phyloP scores from a whole-genome alignment of 2,113 vertebrate species.

The Casuarius casuarius region DNA sequence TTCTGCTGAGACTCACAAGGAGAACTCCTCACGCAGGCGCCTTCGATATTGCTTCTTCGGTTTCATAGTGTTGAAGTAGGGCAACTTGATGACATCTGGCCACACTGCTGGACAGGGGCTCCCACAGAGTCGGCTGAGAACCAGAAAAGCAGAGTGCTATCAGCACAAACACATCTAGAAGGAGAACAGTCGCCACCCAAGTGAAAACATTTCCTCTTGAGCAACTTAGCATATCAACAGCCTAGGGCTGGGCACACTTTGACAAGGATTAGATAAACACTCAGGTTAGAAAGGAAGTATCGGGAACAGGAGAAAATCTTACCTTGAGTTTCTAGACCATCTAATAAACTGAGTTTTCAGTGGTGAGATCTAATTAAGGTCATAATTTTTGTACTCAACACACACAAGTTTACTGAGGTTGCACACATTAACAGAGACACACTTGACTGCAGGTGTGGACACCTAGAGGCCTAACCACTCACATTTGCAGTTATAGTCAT shows the following conservation, averaged over 20 bases:
- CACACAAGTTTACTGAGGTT: not conserved
- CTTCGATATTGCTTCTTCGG: conserved; percentile 98
- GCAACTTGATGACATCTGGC: conserved; percentile 98
- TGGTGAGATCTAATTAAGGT: accelerated
- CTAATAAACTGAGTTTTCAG: not conserved
- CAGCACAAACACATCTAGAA: accelerated
- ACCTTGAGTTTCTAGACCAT: not conserved
- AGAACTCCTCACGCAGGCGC: conserved; percentile 94
- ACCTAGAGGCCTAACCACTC: not conserved
- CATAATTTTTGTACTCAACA: not conserved
- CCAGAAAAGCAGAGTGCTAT: not conserved
- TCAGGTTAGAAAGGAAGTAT: not conserved
- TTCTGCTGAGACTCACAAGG: conserved; percentile 83
- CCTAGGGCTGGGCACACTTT: not conserved
- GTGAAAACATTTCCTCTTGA: not conserved
- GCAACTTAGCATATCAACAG: not conserved
- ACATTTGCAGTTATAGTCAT: not conserved
- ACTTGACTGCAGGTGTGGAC: accelerated
- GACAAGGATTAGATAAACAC: accelerated
- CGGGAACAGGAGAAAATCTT: not conserved
- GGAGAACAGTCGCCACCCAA: not conserved
- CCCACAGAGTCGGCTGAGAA: conserved; percentile 91
- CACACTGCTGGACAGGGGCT: conserved; percentile 95
- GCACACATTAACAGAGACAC: not conserved
- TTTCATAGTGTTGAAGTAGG: conserved; percentile 99